Evolutionary conservation across 2,888 invertebrate species (phyloP).

Genomic region (Vanessa cardui): DNA sequence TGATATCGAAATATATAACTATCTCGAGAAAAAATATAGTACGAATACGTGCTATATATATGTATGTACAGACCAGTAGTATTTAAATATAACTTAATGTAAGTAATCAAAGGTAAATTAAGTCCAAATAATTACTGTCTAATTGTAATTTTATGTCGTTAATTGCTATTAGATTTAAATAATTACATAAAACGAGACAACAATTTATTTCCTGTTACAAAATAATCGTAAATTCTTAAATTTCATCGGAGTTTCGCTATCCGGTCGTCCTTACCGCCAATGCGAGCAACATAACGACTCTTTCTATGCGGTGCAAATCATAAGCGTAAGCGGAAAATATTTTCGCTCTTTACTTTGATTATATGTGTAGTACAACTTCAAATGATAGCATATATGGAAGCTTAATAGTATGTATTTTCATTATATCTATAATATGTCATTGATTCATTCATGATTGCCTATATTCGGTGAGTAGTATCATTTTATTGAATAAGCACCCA

Average conservation of each 20-base stretch:
- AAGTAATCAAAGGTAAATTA: background rate
- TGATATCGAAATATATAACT: too few species aligned
- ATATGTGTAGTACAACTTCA: background rate
- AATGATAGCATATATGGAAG: background rate
- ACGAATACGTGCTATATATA: too few species aligned
- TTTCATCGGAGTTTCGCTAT: constrained; percentile 41
- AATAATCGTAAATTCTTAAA: constrained; percentile 42
- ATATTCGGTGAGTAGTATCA: too few species aligned
- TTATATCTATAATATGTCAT: too few species aligned
- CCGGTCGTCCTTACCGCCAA: constrained; percentile 47
- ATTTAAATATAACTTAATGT: too few species aligned
- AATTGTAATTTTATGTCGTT: constrained; percentile 1
- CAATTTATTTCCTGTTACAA: background rate
- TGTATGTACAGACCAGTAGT: too few species aligned
- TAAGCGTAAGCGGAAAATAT: background rate
- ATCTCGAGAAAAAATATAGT: too few species aligned
- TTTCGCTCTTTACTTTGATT: too few species aligned
- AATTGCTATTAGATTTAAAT: background rate
- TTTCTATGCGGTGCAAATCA: constrained; percentile 32
- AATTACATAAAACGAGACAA: background rate
- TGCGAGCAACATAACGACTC: constrained; percentile 42
- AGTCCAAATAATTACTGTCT: background rate
- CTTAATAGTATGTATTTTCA: too few species aligned
- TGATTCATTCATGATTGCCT: too few species aligned
- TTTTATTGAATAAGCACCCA: too few species aligned